A percentile compares a stretch with the other conserved stretches of the same genome.
Evolutionary conservation across 2,888 invertebrate species (phyloP).

Genomic region (Notodonta dromedarius): DNA sequence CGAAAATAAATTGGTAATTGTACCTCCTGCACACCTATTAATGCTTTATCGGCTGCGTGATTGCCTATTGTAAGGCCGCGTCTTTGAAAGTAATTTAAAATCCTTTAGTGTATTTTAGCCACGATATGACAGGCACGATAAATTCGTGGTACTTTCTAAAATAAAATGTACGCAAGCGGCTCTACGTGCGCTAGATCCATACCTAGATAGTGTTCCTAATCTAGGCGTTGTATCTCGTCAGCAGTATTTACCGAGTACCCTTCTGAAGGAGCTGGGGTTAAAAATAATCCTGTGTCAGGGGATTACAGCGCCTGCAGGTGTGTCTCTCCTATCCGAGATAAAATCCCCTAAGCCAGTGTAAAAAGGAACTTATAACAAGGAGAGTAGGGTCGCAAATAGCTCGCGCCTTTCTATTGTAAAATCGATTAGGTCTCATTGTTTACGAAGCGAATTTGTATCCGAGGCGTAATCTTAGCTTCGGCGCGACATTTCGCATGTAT

Average conservation of each 20-base stretch:
- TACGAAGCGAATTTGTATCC: constrained; percentile 66
- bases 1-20: constrained; percentile 38
- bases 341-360: constrained; percentile 25
- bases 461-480: constrained; percentile 58
- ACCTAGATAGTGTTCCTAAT: constrained; percentile 46
- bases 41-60: constrained; percentile 22
- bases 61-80: constrained; percentile 25
- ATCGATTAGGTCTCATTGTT: constrained; percentile 67
- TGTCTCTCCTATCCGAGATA: constrained; percentile 55
- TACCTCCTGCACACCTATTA: constrained; percentile 19
- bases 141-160: constrained; percentile 47
- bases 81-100: constrained; percentile 13
- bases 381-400: constrained; percentile 36
- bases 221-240: constrained; percentile 50
- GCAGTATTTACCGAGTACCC: constrained; percentile 52
- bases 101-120: constrained; percentile 28
- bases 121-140: constrained; percentile 26
- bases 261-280: constrained; percentile 55
- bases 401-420: constrained; percentile 34
- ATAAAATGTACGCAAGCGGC: constrained; percentile 35
- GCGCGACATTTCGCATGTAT: constrained; percentile 22
- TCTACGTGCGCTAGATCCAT: constrained; percentile 39
- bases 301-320: constrained; percentile 65
- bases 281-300: constrained; percentile 62
- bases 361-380: constrained; percentile 37